These are phyloP conservation scores for Gymnothorax reevesii DNA, from an alignment of 2,797 vertebrate genomes.

Conservation along the genomic window DNA sequence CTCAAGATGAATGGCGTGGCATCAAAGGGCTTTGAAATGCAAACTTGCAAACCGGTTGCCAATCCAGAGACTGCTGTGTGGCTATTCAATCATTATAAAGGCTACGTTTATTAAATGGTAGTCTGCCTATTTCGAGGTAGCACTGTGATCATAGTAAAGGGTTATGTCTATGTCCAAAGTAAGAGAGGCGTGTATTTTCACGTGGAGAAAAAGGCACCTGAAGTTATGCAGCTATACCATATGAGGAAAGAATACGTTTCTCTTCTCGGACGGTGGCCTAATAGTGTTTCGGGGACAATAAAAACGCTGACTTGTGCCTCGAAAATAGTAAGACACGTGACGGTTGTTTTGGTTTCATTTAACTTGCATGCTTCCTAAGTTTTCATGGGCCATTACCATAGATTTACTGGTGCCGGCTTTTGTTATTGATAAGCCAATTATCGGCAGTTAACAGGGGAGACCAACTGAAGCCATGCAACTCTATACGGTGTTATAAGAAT, in stretches of 20 bases:
- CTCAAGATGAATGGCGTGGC: conserved; percentile 16
- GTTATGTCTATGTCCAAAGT: background rate
- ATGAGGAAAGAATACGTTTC: too few species aligned
- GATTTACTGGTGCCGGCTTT: background rate
- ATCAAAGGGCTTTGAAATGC: background rate
- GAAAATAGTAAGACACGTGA: background rate
- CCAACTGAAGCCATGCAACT: background rate
- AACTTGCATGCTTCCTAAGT: background rate
- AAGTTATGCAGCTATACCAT: too few species aligned
- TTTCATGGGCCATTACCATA: background rate
- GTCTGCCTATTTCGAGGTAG: background rate
- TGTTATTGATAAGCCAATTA: background rate
- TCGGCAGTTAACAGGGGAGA: background rate
- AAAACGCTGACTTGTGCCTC: background rate
- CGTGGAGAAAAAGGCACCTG: too few species aligned
- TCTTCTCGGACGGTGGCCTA: too few species aligned
- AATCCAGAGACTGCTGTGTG: background rate
- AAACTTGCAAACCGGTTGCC: background rate
- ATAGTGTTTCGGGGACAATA: background rate
- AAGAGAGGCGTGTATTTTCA: too few species aligned
- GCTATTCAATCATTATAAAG: background rate
- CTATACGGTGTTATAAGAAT: background rate
- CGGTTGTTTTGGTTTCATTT: background rate
- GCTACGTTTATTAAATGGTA: background rate
- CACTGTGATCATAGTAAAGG: background rate